Base-by-base conservation (phyloP, 2,113 vertebrate species). In the Seriola dumerili region DNA sequence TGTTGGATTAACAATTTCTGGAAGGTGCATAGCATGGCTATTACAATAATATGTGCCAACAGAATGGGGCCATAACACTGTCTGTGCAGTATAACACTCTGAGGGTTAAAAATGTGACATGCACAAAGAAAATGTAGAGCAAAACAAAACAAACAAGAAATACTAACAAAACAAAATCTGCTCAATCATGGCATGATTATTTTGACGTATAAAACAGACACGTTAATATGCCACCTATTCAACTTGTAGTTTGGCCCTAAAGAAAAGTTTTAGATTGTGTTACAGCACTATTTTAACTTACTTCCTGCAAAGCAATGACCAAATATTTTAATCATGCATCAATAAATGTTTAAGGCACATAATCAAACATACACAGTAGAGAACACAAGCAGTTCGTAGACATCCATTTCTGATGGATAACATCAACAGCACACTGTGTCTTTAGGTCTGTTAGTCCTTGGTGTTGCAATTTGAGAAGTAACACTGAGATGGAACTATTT, bases 341-440 rank as follows among this genome's bases (percentile, higher is more conserved):
- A 65, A 32, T 21, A 38, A 11, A 55, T 50, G 25, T 48, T 59
- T 57, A 10, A 82, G 84, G 36, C 68, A 82, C 82, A 65, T 76
- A 25, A 19, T 65, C 40, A 38, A 42, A 50, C 17, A 34, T 44
- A 72, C 42, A 42, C 25, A 44, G n/a, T 16, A 38, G 5, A 68
- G 67, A 66, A 46, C 63, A 68, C 25, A 80, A 6, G 40, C 17
- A n/a, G 38, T 69, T 0, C 1, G 2, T 11, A 61, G 29, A 54
- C 10, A 52, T 36, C 25, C 38, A 50, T 55, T 66, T 70, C 57
- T 59, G 14, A 61, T 25, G 25, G 16, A 36, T 6, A 63, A 65
- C 46, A 61, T 57, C n/a, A 63, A 46, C 12, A 58, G 34, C 25
- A 38, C 42, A 50, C 12, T 17, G 7, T 42, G 72, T 52, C 72